phyloP scores from a whole-genome alignment of 2,888 invertebrate species.

The Cantharis flavilabris region DNA sequence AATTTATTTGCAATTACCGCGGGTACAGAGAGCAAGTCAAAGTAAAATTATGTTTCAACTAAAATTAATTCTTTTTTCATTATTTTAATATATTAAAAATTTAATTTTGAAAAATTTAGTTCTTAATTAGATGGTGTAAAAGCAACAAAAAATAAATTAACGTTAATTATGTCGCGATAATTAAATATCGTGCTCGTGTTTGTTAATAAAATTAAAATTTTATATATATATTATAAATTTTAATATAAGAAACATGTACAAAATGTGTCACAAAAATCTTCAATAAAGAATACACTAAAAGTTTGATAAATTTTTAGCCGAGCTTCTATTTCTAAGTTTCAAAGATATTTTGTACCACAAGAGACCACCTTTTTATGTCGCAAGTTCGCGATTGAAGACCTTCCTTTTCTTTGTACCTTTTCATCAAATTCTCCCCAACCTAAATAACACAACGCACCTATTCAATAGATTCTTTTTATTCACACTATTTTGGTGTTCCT shows the following conservation, averaged over 20 bases:
- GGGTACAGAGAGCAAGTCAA: neutral
- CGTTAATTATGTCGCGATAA: neutral
- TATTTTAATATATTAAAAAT: neutral
- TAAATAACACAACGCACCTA: constrained; percentile 18
- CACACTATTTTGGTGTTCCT: constrained; percentile 1
- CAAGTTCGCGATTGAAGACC: constrained; percentile 34
- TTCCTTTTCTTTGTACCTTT: constrained; percentile 30
- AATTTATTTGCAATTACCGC: neutral
- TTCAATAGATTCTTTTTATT: constrained; percentile 26
- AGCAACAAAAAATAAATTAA: neutral
- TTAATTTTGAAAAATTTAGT: neutral
- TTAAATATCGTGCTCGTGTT: neutral
- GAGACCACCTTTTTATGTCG: constrained; percentile 29
- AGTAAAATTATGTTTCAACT: neutral
- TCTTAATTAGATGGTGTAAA: neutral
- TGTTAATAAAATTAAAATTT: neutral
- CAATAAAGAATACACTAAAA: constrained; percentile 12
- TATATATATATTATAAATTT: neutral
- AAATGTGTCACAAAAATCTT: neutral
- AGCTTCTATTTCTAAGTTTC: constrained; percentile 24
- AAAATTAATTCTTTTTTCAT: neutral
- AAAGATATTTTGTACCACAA: constrained; percentile 31
- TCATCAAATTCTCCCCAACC: constrained; percentile 18
- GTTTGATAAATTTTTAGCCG: constrained; percentile 28
- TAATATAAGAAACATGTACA: neutral